A percentile compares a stretch with the other conserved stretches of the same genome.
Conservation (phyloP, 2,113 vertebrate genomes). For the Myrmecophaga tridactyla region DNA sequence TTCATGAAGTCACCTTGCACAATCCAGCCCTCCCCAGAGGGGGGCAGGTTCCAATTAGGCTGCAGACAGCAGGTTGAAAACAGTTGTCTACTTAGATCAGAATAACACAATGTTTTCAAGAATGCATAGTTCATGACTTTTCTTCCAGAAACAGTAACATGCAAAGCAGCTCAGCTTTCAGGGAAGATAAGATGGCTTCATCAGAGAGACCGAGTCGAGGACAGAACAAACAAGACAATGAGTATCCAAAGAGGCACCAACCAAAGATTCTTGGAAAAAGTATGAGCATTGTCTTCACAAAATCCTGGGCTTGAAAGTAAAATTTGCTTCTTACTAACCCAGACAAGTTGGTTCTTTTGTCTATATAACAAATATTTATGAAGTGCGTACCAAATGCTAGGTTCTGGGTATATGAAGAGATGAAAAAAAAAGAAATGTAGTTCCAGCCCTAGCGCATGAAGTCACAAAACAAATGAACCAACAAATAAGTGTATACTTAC, state of each 20-base stretch:
- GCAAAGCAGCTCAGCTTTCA: neutral
- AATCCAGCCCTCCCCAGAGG: constrained; percentile 63
- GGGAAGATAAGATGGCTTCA: neutral
- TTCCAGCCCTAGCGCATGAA: neutral
- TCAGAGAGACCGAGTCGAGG: neutral
- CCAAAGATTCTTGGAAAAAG: neutral
- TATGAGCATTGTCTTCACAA: neutral
- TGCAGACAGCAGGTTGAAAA: constrained; percentile 48
- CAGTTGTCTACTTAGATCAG: constrained; percentile 28
- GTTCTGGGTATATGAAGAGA: neutral
- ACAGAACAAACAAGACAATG: neutral
- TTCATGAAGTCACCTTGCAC: constrained; percentile 59
- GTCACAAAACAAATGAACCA: neutral
- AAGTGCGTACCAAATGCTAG: neutral
- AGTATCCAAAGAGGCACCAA: neutral
- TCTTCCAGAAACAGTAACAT: neutral
- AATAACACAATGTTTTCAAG: constrained; percentile 37
- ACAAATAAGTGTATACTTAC: neutral
- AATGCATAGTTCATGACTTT: constrained; percentile 31
- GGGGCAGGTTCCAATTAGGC: constrained; percentile 70
- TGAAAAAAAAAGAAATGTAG: neutral
- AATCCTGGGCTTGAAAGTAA: neutral
- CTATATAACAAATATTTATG: neutral
- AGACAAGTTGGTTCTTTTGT: neutral
- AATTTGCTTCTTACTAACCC: neutral